These are phyloP conservation scores for Regulus satrapa DNA, from an alignment of 2,113 vertebrate genomes.

Conservation along the genomic window DNA sequence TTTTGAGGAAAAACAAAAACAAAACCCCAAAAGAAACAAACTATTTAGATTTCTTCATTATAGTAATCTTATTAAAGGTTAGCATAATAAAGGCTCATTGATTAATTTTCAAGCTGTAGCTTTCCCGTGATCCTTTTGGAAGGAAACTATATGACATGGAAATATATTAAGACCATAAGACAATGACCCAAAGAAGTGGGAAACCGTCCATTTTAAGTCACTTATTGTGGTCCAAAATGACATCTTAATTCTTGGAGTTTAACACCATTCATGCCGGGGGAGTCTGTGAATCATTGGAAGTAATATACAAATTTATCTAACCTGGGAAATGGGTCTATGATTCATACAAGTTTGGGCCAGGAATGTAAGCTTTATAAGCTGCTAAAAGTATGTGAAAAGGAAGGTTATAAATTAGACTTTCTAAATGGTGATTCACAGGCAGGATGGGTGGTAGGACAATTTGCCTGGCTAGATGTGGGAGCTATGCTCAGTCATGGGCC, in stretches of 20 bases:
- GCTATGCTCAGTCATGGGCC: fast-evolving
- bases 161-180: neutral
- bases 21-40: no score
- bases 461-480: neutral
- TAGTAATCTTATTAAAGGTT: constrained; percentile 57
- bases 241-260: neutral
- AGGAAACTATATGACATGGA: constrained; percentile 25
- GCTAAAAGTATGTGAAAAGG: neutral
- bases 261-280: neutral
- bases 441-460: neutral
- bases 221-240: neutral
- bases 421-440: neutral
- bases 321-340: neutral
- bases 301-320: neutral
- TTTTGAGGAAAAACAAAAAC: no score
- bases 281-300: neutral
- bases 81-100: constrained; percentile 57
- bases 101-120: constrained; percentile 59
- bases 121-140: constrained; percentile 39
- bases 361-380: neutral
- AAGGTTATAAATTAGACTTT: neutral
- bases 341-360: neutral
- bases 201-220: constrained; percentile 11
- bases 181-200: neutral
- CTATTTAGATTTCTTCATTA: no score